A percentile compares a stretch with the other conserved stretches of the same genome.
Evolutionary conservation across 53 echinoderm and acorn worm genomes (phyloP).

Genomic region (Stichopus horrens): DNA sequence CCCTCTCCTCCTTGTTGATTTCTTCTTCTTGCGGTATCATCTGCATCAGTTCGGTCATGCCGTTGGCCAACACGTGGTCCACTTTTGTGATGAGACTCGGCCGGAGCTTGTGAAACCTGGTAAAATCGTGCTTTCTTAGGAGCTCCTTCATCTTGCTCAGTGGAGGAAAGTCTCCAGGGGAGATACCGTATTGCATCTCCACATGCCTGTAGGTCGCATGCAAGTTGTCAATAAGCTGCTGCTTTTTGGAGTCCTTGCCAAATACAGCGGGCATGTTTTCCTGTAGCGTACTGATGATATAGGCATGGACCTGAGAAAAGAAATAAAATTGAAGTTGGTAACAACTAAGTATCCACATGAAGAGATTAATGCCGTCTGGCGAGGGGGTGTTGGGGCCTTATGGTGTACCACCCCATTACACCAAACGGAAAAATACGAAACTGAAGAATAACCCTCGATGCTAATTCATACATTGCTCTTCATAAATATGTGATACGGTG

Average conservation of each 20-base stretch:
- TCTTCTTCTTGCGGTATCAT: conserved; percentile 90
- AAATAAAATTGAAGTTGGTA: neutral
- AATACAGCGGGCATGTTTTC: conserved; percentile 95
- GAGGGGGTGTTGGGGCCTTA: no score
- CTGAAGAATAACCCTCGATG: no score
- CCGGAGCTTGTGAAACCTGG: conserved; percentile 86
- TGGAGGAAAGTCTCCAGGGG: conserved; percentile 93
- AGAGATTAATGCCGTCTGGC: no score
- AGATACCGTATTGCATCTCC: conserved; percentile 81
- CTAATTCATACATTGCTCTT: no score
- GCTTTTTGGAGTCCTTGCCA: conserved; percentile 94
- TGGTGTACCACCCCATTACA: no score
- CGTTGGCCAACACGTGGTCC: conserved; percentile 70
- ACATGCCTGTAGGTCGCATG: conserved; percentile 76
- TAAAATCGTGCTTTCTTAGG: conserved; percentile 85
- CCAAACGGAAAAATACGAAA: no score
- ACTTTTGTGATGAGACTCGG: conserved; percentile 89
- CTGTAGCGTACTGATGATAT: conserved; percentile 81
- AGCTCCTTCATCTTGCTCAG: conserved; percentile 83
- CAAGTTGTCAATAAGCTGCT: conserved; percentile 82
- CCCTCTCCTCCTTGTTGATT: conserved; percentile 46
- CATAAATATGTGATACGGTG: no score
- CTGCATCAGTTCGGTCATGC: conserved; percentile 91
- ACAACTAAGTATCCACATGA: no score
- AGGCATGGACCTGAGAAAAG: conserved; percentile 87